Evolutionary conservation across 2,113 vertebrate species (phyloP).

Genomic region (Mormyrus iriodes): DNA sequence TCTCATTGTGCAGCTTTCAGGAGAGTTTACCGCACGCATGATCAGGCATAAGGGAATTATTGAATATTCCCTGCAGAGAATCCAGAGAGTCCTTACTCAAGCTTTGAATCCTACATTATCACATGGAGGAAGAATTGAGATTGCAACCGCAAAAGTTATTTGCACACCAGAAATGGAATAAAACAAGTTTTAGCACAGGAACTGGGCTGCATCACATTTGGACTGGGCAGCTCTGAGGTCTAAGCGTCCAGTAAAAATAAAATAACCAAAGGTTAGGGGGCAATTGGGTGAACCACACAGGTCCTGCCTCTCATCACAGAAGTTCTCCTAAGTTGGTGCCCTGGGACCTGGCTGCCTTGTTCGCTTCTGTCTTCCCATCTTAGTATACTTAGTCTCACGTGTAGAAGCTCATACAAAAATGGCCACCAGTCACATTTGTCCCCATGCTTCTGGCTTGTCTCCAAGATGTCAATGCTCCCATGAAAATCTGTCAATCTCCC

Average conservation of each 20-base stretch:
- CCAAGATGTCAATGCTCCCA: not conserved
- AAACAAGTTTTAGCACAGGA: constrained; percentile 18
- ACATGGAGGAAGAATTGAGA: constrained; percentile 24
- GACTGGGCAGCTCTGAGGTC: constrained; percentile 20
- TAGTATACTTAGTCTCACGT: not conserved
- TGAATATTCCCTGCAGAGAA: too few relatives aligned
- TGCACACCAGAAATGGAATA: constrained; percentile 10
- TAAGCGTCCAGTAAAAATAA: constrained; percentile 36
- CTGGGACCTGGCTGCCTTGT: not conserved
- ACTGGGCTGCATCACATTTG: constrained; percentile 20
- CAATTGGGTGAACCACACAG: constrained; percentile 23
- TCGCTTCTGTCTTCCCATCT: not conserved
- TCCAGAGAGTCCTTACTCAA: not conserved
- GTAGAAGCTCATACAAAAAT: not conserved
- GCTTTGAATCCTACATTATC: not conserved
- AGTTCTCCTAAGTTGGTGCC: not conserved
- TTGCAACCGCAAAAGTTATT: constrained; percentile 22
- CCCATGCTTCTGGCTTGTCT: not conserved
- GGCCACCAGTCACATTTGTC: not conserved
- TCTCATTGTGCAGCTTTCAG: not conserved
- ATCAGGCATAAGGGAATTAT: not conserved
- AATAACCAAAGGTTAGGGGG: constrained; percentile 30
- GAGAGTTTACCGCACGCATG: not conserved
- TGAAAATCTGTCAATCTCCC: not conserved
- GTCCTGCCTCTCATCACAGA: not conserved